phyloP scores from a whole-genome alignment of 2,888 invertebrate genomes.

The Watsonalla cultraria region DNA sequence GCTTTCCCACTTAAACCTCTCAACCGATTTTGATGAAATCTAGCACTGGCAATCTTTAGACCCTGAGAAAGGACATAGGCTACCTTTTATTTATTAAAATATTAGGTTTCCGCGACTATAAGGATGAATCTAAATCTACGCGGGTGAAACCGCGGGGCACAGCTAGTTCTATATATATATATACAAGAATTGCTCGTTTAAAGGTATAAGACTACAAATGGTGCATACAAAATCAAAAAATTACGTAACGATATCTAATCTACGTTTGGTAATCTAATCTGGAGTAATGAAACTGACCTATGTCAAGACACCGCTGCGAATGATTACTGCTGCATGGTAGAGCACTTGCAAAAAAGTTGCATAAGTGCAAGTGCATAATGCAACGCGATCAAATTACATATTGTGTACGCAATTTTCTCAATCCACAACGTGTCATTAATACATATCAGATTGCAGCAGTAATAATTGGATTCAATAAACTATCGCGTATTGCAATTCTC shows the following conservation, averaged over 20 bases:
- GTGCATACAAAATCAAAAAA: slow-evolving; percentile 13
- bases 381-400: slow-evolving; percentile 15
- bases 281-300: slow-evolving; percentile 58
- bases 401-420: background rate
- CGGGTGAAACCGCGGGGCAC: too few species aligned
- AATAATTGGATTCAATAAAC: too few species aligned
- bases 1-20: too few species aligned
- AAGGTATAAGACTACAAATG: background rate
- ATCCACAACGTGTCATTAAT: background rate
- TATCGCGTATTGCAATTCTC: too few species aligned
- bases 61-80: too few species aligned
- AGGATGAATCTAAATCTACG: too few species aligned
- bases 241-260: slow-evolving; percentile 37
- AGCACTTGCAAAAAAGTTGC: slow-evolving; percentile 49
- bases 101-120: too few species aligned
- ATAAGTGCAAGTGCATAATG: slow-evolving; percentile 41
- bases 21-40: too few species aligned
- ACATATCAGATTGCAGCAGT: background rate
- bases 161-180: too few species aligned
- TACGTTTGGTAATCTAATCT: slow-evolving; percentile 61
- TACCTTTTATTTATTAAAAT: too few species aligned
- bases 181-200: too few species aligned
- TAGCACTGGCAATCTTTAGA: too few species aligned
- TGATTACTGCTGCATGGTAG: slow-evolving; percentile 47
- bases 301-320: slow-evolving; percentile 49